phyloP scores from a whole-genome alignment of 2,888 invertebrate genomes.

The Hydroisotoma schaefferi region DNA sequence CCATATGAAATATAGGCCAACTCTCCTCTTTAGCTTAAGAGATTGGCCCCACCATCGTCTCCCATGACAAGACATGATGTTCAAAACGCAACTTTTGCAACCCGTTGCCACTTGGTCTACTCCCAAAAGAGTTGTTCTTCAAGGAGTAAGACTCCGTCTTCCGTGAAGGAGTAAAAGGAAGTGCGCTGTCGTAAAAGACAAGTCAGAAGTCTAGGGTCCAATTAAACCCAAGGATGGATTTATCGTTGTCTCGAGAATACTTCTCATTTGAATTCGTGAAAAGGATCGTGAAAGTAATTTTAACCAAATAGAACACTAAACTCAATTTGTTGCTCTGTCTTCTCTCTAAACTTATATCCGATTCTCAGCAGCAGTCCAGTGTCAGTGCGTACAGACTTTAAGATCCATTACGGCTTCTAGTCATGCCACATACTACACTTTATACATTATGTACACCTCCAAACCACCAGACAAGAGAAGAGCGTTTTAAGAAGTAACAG shows the following conservation, averaged over 20 bases:
- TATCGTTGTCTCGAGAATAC: slow-evolving; percentile 38
- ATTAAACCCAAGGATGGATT: slow-evolving; percentile 42
- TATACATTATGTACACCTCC: background rate
- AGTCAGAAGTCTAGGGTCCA: slow-evolving; percentile 22
- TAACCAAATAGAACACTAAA: slow-evolving; percentile 47
- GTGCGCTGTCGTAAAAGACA: too few species aligned
- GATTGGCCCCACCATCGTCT: too few species aligned
- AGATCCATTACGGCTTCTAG: slow-evolving; percentile 4
- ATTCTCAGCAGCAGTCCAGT: too few species aligned
- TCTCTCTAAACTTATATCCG: background rate
- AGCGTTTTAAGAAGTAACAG: background rate
- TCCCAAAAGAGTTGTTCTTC: too few species aligned
- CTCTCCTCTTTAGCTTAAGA: too few species aligned
- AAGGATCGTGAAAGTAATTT: slow-evolving; percentile 46
- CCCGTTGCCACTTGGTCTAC: too few species aligned
- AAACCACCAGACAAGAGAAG: background rate
- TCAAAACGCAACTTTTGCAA: too few species aligned
- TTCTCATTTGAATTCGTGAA: slow-evolving; percentile 44
- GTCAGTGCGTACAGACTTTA: too few species aligned
- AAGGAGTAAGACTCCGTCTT: too few species aligned
- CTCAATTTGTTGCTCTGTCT: slow-evolving; percentile 42
- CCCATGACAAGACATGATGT: too few species aligned
- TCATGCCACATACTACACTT: slow-evolving; percentile 13
- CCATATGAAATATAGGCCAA: too few species aligned
- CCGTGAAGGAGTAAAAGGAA: too few species aligned